Evolutionary conservation across 2,797 vertebrate species (phyloP), one percentile per base, ranked within the genome.

Genomic region (Labroides dimidiatus): DNA sequence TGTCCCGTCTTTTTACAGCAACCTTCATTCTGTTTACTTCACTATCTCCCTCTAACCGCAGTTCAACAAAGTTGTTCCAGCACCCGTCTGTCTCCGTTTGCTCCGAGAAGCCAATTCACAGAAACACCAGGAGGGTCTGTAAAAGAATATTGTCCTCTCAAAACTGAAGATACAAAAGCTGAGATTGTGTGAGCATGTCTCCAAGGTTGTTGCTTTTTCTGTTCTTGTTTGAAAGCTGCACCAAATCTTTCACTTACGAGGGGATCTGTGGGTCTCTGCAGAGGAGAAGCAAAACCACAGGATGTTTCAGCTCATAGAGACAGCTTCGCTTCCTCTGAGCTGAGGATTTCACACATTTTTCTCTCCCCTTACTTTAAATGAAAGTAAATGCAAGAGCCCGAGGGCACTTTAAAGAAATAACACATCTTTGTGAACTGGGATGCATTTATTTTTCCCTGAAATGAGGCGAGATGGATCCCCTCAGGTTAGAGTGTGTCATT

Each of bases 191-290:
- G 10, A 21, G 21, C 44, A 47, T 13, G 10, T 23, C 20, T 48
- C 51, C 61, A 69, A 78, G 59, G 60, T 55, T 45, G 53, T 16
- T 44, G 30, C 41, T 59, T 30, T 39, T 45, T 43, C 24, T 24
- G 53, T 3, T n/a, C 6, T 3, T 33, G n/a, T 67, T 23, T 44
- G 19, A 23, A 13, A 27, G 41, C 41, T 36, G 30, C 27, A 41
- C 30, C 23, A 20, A 52, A 63, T 68, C 39, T 63, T 17, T n/a
- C 39, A 47, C 21, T 6, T 15, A 39, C 20, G 15, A 62, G 21
- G 17, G 19, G 47, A 57, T 41, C 21, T 51, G 21, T 52, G 11
- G 4, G 8, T 30, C 21, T 39, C 4, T 23, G 62, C 20, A 44
- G 16, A 19, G 14, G 21, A 43, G 42, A 15, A 20, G 20, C 36